Evolutionary conservation across 2,888 invertebrate species (phyloP).

Genomic region (Drosophila nigricruria): DNA sequence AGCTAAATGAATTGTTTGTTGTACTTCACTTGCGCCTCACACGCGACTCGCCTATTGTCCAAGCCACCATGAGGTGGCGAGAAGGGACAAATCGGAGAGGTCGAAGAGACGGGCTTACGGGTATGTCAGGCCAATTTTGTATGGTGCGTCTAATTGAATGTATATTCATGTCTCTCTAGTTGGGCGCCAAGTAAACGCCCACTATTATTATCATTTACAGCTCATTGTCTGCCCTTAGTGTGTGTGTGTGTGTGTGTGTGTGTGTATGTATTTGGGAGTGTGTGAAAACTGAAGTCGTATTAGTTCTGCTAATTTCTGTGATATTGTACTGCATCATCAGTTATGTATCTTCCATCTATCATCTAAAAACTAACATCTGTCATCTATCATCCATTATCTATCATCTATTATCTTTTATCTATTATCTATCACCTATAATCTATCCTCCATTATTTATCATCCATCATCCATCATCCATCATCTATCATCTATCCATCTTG

Average conservation of each 20-base stretch:
- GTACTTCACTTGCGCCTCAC: slow-evolving; percentile 22
- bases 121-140: slow-evolving; percentile 40
- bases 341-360: neutral
- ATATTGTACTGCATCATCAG: slow-evolving; percentile 31
- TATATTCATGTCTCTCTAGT: slow-evolving; percentile 55
- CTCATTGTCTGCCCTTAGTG: slow-evolving; percentile 20
- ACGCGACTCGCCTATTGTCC: slow-evolving; percentile 42
- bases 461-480: neutral
- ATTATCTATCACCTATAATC: neutral
- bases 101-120: neutral
- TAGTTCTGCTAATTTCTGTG: slow-evolving; percentile 35
- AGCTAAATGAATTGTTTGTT: slow-evolving; percentile 62
- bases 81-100: too few species aligned
- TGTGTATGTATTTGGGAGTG: neutral
- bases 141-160: slow-evolving; percentile 63
- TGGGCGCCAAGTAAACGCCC: slow-evolving; percentile 8
- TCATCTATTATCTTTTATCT: too few species aligned
- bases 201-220: slow-evolving; percentile 39
- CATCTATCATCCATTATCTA: neutral
- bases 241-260: neutral
- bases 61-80: slow-evolving; percentile 2
- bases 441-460: neutral
- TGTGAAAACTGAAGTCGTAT: slow-evolving; percentile 7
- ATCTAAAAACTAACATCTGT: neutral
- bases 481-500: neutral